These are phyloP conservation scores for Lepeophtheirus nordmannii DNA, from an alignment of 2,888 invertebrate genomes.

Conservation along the genomic window DNA sequence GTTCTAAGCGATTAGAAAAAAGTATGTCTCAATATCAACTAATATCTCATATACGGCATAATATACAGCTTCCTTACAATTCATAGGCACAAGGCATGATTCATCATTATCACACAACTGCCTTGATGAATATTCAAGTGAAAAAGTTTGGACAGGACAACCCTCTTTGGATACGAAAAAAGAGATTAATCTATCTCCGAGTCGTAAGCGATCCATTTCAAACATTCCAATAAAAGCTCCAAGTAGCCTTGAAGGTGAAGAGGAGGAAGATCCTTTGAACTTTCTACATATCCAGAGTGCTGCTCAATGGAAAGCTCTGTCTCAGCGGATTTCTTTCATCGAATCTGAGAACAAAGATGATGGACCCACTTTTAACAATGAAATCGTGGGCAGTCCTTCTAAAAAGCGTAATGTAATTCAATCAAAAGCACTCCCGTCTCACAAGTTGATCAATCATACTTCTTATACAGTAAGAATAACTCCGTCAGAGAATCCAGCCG, in stretches of 20 bases:
- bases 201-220: not conserved
- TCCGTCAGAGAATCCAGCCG: not conserved
- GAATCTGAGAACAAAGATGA: not conserved
- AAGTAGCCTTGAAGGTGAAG: not conserved
- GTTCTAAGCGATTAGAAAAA: not conserved
- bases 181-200: not conserved
- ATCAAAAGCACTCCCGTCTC: not conserved
- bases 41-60: too few species aligned
- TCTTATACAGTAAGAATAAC: not conserved
- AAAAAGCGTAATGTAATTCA: not conserved
- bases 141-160: too few species aligned
- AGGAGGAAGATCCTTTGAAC: slow-evolving; percentile 13
- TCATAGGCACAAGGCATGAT: too few species aligned
- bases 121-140: too few species aligned
- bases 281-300: slow-evolving; percentile 18
- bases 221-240: not conserved
- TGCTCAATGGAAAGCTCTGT: slow-evolving; percentile 22
- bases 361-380: not conserved
- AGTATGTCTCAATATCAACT: not conserved
- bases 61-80: too few species aligned
- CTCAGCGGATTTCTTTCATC: slow-evolving; percentile 14
- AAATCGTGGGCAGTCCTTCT: not conserved
- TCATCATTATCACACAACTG: too few species aligned
- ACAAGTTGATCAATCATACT: not conserved
- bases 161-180: not conserved